Percentiles rank a stretch among this genome's conserved stretches.
These are phyloP conservation scores for Aphelenchoides avenae DNA, from an alignment of 1,140 invertebrate species.

Conservation along the genomic window DNA sequence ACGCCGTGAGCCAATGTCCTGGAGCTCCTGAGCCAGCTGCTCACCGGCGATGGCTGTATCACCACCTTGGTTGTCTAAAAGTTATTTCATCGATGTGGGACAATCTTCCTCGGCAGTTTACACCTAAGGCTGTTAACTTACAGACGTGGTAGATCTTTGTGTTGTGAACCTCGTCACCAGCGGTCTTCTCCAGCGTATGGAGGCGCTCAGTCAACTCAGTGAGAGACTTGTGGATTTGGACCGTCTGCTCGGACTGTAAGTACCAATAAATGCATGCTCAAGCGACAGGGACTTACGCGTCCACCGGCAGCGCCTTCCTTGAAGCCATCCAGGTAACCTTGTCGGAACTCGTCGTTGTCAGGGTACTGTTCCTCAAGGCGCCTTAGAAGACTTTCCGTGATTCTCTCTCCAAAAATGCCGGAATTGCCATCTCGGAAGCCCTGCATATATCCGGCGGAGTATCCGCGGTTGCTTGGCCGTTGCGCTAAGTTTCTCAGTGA, in stretches of 20 bases:
- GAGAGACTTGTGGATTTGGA: slow-evolving; percentile 52
- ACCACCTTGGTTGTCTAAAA: slow-evolving; percentile 53
- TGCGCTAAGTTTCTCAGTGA: slow-evolving; percentile 58
- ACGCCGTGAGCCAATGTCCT: slow-evolving; percentile 49
- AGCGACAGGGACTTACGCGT: slow-evolving; percentile 20
- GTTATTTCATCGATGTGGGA: too few species aligned
- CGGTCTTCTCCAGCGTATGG: slow-evolving; percentile 48
- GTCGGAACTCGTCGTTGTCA: slow-evolving; percentile 57
- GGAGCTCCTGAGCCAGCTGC: slow-evolving; percentile 50
- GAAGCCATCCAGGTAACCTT: slow-evolving; percentile 59
- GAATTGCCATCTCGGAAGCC: slow-evolving; percentile 58
- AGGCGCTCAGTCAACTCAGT: slow-evolving; percentile 57
- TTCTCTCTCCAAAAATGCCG: slow-evolving; percentile 54
- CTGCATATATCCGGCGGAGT: slow-evolving; percentile 59
- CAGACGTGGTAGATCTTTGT: slow-evolving; percentile 60
- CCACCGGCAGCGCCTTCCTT: slow-evolving; percentile 51
- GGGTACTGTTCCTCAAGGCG: slow-evolving; percentile 58
- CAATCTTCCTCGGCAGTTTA: too few species aligned
- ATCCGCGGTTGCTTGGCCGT: slow-evolving; percentile 42
- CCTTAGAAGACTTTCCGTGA: slow-evolving; percentile 48
- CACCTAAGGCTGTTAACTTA: slow-evolving; percentile 31
- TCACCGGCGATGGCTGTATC: slow-evolving; percentile 42
- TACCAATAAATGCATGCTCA: slow-evolving; percentile 3
- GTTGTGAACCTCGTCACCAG: slow-evolving; percentile 58
- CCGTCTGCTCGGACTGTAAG: slow-evolving; percentile 47